A percentile compares a stretch with the other conserved stretches of the same genome.
phyloP scores from a whole-genome alignment of 92 coral and sea anemone genomes.

The Phenganax subtilis region DNA sequence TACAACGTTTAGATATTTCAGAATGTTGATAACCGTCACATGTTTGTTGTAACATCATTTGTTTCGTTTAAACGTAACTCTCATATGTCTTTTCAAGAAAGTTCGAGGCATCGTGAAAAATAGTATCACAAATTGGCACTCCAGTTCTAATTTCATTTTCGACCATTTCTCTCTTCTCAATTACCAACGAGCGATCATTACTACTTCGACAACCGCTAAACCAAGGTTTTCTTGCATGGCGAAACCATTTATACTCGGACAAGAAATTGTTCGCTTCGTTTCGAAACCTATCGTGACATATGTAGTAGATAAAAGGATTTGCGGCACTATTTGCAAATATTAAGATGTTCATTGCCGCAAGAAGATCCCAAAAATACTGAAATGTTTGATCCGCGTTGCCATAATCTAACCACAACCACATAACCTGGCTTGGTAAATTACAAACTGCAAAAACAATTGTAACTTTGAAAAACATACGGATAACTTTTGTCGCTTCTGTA shows the following conservation, averaged over 20 bases:
- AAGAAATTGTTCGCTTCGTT: slow-evolving; percentile 22
- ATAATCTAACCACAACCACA: slow-evolving; percentile 83
- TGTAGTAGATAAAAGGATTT: slow-evolving; percentile 74
- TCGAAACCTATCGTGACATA: slow-evolving; percentile 63
- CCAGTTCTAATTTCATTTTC: not conserved
- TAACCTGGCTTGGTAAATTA: slow-evolving; percentile 61
- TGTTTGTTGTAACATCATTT: too few species aligned
- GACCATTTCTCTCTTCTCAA: not conserved
- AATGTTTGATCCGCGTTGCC: slow-evolving; percentile 58
- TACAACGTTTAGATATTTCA: too few species aligned
- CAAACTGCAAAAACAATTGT: slow-evolving; percentile 65
- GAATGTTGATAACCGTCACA: too few species aligned
- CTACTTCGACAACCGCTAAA: not conserved
- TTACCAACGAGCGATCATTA: slow-evolving; percentile 6
- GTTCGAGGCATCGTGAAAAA: not conserved
- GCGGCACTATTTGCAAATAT: slow-evolving; percentile 84
- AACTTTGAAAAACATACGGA: slow-evolving; percentile 73
- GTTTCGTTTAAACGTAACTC: slow-evolving; percentile 8
- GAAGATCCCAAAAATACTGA: slow-evolving; percentile 59
- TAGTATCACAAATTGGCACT: not conserved
- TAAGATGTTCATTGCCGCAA: slow-evolving; percentile 62
- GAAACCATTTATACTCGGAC: slow-evolving; percentile 21
- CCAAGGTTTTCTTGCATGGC: slow-evolving; percentile 1
- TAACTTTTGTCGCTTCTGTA: slow-evolving; percentile 60
- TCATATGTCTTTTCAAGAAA: slow-evolving; percentile 18